Base-by-base conservation (phyloP, 1,140 invertebrate genomes). In the Megathymus violae region DNA sequence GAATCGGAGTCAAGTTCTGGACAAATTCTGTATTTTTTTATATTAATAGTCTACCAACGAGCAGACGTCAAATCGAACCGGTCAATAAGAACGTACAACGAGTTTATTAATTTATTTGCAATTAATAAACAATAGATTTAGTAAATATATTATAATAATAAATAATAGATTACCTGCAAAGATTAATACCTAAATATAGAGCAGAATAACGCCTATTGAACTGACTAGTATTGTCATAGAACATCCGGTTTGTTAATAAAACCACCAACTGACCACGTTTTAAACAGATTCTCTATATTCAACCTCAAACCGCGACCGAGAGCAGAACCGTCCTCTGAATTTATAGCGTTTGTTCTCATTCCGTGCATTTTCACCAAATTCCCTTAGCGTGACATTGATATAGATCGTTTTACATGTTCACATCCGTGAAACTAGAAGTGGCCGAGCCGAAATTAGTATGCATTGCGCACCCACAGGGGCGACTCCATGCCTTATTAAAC, bases 381-480 rank as follows among this genome's bases (percentile, higher is more conserved):
- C 72, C 65, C 60, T 73, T 71, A 62, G 47, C 82, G 78, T 85
- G 82, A 85, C 76, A 74, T 78, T 64, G 82, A 85, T 85, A 81
- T 67, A 69, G 69, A 85, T 85, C 81, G 56, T 63, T 76, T 76
- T 67, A 73, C 59, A 76, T 77, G 69, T 51, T 67, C 68, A 76
- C 62, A 69, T 75, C 74, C 78, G 76, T 82, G 76, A 79, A 77
- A 77, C 66, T 67, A 64, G 54, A 51, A 64, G 64, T 64, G 59
- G 48, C 46, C 44, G 43, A 58, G 36, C 48, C 44, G 38, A 65
- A 61, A 67, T 71, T 70, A 67, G 69, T 63, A 80, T 79, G 69
- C 76, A 51, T 31, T 14, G 59, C 67, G 48, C 43, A 64, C 19
- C 27, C n/a, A n/a, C 62, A 51, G n/a, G 48, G 27, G 61, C 50